phyloP scores from a whole-genome alignment of 1,140 invertebrate genomes.

The Plectrocnemia conspersa region DNA sequence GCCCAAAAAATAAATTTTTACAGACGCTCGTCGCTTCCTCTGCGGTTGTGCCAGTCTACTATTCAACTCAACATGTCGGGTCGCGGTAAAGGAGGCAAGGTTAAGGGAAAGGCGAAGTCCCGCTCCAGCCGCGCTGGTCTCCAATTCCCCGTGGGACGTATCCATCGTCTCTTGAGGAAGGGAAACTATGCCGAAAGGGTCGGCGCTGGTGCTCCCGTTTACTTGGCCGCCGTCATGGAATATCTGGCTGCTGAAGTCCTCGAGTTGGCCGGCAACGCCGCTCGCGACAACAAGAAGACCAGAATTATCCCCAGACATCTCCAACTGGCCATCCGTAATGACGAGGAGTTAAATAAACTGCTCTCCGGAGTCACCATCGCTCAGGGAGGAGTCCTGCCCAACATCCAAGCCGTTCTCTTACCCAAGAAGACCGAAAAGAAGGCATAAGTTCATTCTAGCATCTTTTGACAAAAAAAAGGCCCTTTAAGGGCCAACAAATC shows the following conservation, averaged over 20 bases:
- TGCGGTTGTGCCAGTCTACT: neutral
- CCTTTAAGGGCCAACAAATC: conserved; percentile 14
- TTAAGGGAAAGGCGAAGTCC: conserved; percentile 58
- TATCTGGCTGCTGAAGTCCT: conserved; percentile 64
- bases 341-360: conserved; percentile 75
- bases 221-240: conserved; percentile 57
- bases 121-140: conserved; percentile 62
- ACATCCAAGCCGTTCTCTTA: conserved; percentile 67
- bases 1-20: neutral
- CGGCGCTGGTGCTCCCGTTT: conserved; percentile 65
- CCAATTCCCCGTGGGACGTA: conserved; percentile 67
- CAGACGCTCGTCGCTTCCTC: neutral
- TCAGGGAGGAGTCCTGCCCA: conserved; percentile 72
- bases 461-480: neutral
- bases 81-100: conserved; percentile 59
- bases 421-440: conserved; percentile 59
- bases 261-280: conserved; percentile 59
- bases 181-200: conserved; percentile 70
- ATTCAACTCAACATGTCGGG: conserved; percentile 47
- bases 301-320: conserved; percentile 70
- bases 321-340: conserved; percentile 71
- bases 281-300: conserved; percentile 38
- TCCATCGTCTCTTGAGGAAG: conserved; percentile 64
- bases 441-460: neutral
- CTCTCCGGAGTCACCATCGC: conserved; percentile 73